These are phyloP conservation scores for Dasysyrphus tricinctus DNA, from an alignment of 2,888 invertebrate species.

Conservation along the genomic window DNA sequence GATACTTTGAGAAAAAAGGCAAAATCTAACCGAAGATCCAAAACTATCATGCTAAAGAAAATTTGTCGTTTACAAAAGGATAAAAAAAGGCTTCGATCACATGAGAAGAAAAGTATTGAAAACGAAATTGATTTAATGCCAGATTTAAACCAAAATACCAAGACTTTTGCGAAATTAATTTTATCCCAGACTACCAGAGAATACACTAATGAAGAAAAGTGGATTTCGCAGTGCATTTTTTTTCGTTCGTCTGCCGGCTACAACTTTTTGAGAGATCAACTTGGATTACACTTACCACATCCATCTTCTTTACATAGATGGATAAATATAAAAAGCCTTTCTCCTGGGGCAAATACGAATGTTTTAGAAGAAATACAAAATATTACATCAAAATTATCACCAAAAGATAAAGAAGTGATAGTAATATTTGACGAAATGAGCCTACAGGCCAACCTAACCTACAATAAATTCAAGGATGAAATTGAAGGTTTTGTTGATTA, in stretches of 20 bases:
- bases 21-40: not conserved
- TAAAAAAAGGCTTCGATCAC: not conserved
- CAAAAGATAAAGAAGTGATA: too few relatives aligned
- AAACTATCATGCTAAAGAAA: not conserved
- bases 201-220: conserved; percentile 14
- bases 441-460: too few relatives aligned
- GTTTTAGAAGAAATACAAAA: conserved; percentile 31
- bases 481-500: conserved; percentile 59
- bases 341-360: not conserved
- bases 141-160: conserved; percentile 7
- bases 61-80: conserved; percentile 9
- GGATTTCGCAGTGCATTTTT: conserved; percentile 41
- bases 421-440: too few relatives aligned
- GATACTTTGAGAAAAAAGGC: not conserved
- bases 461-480: too few relatives aligned
- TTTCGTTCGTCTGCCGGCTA: conserved; percentile 32
- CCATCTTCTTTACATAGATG: conserved; percentile 9
- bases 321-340: conserved; percentile 7
- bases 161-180: conserved; percentile 4
- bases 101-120: not conserved
- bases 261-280: conserved; percentile 21
- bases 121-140: not conserved
- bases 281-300: conserved; percentile 8
- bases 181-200: conserved; percentile 1
- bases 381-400: too few relatives aligned